Conservation (phyloP, 2,113 vertebrate genomes). For the Notarius lentiginosus region DNA sequence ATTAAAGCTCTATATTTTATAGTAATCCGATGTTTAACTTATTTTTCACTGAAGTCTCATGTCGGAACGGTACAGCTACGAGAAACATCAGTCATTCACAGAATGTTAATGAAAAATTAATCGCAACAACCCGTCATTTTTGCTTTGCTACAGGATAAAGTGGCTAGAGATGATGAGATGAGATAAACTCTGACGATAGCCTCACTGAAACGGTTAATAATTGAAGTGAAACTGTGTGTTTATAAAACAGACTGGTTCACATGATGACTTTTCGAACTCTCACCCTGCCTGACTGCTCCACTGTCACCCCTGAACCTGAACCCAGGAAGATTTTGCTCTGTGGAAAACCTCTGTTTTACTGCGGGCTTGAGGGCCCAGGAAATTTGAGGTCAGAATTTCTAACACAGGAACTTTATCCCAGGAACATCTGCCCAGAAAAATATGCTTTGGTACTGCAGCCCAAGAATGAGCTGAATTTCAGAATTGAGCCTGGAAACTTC, state of each 20-base stretch:
- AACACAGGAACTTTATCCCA: neutral
- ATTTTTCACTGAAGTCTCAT: neutral
- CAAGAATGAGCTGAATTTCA: neutral
- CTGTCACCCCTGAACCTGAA: neutral
- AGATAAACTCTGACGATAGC: too few species aligned
- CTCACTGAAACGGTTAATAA: neutral
- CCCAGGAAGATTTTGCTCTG: neutral
- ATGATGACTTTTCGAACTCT: neutral
- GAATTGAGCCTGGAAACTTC: neutral
- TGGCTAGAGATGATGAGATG: neutral
- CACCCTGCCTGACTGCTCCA: neutral
- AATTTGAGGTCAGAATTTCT: neutral
- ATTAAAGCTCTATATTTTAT: conserved; percentile 85
- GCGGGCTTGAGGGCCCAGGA: neutral
- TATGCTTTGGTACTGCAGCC: neutral
- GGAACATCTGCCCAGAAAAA: neutral
- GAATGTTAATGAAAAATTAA: neutral
- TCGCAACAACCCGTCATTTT: too few species aligned
- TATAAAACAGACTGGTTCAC: neutral
- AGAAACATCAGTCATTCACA: neutral
- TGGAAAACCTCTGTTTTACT: neutral
- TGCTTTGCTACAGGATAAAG: neutral
- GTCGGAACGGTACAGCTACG: neutral
- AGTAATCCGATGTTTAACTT: conserved; percentile 66
- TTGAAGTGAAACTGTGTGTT: neutral